phyloP scores from a whole-genome alignment of 2,113 vertebrate species.

The Paramisgurnus dabryanus region DNA sequence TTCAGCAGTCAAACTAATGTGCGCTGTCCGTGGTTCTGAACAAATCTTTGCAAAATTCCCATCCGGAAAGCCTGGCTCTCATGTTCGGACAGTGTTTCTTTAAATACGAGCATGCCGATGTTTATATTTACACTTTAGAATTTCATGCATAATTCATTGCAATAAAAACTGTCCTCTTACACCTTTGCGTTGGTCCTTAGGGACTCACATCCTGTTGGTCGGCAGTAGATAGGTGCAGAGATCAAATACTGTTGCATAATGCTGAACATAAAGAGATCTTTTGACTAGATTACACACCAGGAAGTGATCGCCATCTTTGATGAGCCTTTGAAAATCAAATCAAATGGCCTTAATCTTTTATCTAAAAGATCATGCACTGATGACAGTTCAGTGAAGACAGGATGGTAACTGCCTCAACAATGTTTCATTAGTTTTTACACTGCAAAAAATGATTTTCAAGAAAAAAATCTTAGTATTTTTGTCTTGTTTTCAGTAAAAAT shows the following conservation, averaged over 20 bases:
- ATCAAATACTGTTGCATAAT: slow-evolving; percentile 26
- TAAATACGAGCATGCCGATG: slow-evolving; percentile 2
- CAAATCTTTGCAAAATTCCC: slow-evolving; percentile 60
- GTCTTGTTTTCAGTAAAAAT: too few species aligned
- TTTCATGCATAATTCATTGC: not conserved
- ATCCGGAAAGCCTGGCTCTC: slow-evolving; percentile 20
- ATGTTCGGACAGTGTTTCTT: slow-evolving; percentile 4
- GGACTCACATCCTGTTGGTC: slow-evolving; percentile 22
- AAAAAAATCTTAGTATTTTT: too few species aligned
- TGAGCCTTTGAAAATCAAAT: slow-evolving; percentile 43
- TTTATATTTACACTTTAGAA: not conserved
- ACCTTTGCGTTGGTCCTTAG: not conserved
- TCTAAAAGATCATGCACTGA: slow-evolving; percentile 28
- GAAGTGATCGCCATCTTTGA: slow-evolving; percentile 19
- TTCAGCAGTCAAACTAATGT: slow-evolving; percentile 62
- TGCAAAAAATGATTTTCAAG: too few species aligned
- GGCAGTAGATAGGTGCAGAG: not conserved
- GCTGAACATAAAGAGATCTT: slow-evolving; percentile 24
- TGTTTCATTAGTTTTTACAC: not conserved
- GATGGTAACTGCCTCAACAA: not conserved
- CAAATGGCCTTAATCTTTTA: slow-evolving; percentile 26
- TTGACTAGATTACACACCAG: slow-evolving; percentile 8
- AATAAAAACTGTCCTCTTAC: not conserved
- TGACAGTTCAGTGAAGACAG: slow-evolving; percentile 5
- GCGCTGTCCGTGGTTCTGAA: slow-evolving; percentile 82